These are phyloP conservation scores for Eurytoma adleriae DNA, from an alignment of 2,888 invertebrate genomes.

Conservation along the genomic window DNA sequence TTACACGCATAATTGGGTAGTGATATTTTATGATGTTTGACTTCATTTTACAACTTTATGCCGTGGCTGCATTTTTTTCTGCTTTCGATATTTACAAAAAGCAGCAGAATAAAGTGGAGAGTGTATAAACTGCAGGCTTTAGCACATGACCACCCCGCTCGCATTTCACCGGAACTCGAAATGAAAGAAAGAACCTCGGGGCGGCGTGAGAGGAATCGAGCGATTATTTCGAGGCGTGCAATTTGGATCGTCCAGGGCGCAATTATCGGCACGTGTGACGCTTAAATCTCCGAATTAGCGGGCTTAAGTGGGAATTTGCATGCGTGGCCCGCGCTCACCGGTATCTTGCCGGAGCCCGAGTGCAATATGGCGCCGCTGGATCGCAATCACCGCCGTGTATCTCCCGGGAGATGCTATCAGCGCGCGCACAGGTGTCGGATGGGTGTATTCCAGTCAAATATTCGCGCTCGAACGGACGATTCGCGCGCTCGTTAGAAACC, in stretches of 20 bases:
- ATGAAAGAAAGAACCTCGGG: background rate
- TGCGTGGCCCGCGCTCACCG: slow-evolving; percentile 55
- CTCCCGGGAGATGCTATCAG: background rate
- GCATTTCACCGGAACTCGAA: slow-evolving; percentile 8
- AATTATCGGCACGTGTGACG: slow-evolving; percentile 5
- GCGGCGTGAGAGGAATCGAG: slow-evolving; percentile 6
- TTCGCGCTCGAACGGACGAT: no score
- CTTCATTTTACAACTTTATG: no score
- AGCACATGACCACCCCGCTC: background rate
- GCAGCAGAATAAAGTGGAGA: no score
- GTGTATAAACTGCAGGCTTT: no score
- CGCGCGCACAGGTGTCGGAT: slow-evolving; percentile 61
- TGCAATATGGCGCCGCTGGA: slow-evolving; percentile 64
- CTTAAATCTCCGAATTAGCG: slow-evolving; percentile 56
- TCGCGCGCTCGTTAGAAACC: no score
- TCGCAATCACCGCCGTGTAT: slow-evolving; percentile 24
- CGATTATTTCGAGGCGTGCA: slow-evolving; percentile 49
- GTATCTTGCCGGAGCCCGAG: slow-evolving; percentile 52
- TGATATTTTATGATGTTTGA: no score
- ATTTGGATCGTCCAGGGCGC: slow-evolving; percentile 33
- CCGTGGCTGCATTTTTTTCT: no score
- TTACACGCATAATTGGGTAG: no score
- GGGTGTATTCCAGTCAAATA: slow-evolving; percentile 1
- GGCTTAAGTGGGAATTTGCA: slow-evolving; percentile 62
- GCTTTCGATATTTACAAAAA: no score